These are phyloP conservation scores for Drosophila nigromelanica DNA, from an alignment of 1,140 invertebrate species.

Conservation along the genomic window DNA sequence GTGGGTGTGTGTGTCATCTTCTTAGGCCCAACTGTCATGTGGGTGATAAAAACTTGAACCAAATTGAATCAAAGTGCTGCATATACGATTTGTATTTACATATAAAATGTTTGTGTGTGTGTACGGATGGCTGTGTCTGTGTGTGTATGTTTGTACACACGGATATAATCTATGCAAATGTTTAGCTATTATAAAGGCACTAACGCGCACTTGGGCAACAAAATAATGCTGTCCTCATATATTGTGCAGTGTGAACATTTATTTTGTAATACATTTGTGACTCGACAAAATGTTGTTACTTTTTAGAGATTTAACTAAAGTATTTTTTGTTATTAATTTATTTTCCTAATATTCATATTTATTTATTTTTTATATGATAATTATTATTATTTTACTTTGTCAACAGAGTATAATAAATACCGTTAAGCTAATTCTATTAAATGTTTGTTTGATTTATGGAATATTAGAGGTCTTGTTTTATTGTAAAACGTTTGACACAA, in stretches of 20 bases:
- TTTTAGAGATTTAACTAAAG: no score
- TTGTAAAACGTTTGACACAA: no score
- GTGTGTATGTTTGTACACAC: slow-evolving; percentile 18
- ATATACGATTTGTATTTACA: slow-evolving; percentile 42
- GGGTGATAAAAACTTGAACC: slow-evolving; percentile 53
- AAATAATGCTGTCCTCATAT: slow-evolving; percentile 1
- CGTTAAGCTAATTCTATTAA: no score
- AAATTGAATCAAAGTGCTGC: slow-evolving; percentile 69
- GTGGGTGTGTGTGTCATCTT: slow-evolving; percentile 33
- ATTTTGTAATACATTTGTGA: no score
- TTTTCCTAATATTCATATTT: no score
- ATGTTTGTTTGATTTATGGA: no score
- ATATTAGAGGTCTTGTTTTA: no score
- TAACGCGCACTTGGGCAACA: slow-evolving; percentile 49
- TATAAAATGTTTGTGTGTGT: slow-evolving; percentile 4
- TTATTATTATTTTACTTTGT: no score
- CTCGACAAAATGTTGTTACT: no score
- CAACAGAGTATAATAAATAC: no score
- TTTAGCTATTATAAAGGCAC: slow-evolving; percentile 71
- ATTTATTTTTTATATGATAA: no score
- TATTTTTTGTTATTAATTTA: no score
- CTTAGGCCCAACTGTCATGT: slow-evolving; percentile 22
- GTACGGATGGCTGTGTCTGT: slow-evolving; percentile 14
- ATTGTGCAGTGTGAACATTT: background rate
- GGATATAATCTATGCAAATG: slow-evolving; percentile 54